Conservation (phyloP, 1,140 invertebrate genomes). For the Drosophila aff. region DNA sequence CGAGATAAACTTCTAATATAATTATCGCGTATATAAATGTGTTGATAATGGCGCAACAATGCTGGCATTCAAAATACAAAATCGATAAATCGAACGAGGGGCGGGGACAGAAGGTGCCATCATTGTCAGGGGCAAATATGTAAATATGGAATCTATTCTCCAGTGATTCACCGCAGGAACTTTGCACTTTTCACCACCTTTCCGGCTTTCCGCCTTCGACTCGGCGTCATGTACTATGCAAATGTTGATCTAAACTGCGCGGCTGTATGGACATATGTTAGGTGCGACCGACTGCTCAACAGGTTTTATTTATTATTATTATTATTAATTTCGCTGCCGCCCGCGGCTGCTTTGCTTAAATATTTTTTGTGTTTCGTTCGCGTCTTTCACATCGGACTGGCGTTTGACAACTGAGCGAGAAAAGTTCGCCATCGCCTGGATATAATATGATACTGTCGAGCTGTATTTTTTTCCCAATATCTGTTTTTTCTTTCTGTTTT, state of each 20-base stretch:
- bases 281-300: constrained; percentile 42
- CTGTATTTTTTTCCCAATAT: constrained; percentile 13
- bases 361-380: constrained; percentile 40
- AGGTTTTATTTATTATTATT: constrained; percentile 41
- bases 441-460: constrained; percentile 48
- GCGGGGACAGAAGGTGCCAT: constrained; percentile 12
- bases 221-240: constrained; percentile 30
- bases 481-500: neutral
- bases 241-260: constrained; percentile 24
- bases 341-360: constrained; percentile 43
- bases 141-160: constrained; percentile 35
- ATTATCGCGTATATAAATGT: constrained; percentile 81
- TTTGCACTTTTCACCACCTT: constrained; percentile 25
- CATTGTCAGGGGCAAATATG: constrained; percentile 28
- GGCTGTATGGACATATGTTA: constrained; percentile 30
- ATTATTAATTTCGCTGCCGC: constrained; percentile 48
- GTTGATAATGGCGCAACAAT: constrained; percentile 82
- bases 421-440: constrained; percentile 42
- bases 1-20: constrained; percentile 78
- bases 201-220: constrained; percentile 9
- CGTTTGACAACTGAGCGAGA: constrained; percentile 71
- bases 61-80: constrained; percentile 70
- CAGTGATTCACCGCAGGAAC: constrained; percentile 20
- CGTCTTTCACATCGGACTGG: constrained; percentile 72
- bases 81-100: constrained; percentile 65